Evolutionary conservation across 2,888 invertebrate species (phyloP).

Genomic region (Drosophila anomalipes): DNA sequence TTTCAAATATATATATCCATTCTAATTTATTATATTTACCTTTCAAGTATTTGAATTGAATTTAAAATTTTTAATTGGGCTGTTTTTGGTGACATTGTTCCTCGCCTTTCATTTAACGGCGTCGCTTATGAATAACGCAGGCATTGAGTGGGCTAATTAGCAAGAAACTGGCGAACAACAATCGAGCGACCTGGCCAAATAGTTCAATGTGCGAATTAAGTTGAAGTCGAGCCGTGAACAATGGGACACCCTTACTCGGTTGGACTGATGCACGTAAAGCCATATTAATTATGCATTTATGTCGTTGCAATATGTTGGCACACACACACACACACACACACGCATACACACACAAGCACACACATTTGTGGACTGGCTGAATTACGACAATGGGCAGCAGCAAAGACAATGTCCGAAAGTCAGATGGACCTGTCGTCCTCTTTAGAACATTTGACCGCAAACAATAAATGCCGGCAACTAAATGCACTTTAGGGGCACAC

Average conservation of each 20-base stretch:
- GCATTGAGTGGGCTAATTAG: slow-evolving; percentile 56
- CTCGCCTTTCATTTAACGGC: slow-evolving; percentile 15
- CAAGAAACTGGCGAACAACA: slow-evolving; percentile 45
- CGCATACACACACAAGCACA: slow-evolving; percentile 11
- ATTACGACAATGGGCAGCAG: slow-evolving; percentile 32
- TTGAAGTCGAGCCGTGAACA: slow-evolving; percentile 44
- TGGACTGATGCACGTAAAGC: slow-evolving; percentile 58
- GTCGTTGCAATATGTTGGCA: slow-evolving; percentile 76
- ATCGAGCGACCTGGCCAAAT: slow-evolving; percentile 39
- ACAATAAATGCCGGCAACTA: slow-evolving; percentile 81
- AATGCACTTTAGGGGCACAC: slow-evolving; percentile 78
- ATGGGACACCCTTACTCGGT: slow-evolving; percentile 27
- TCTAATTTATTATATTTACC: neutral
- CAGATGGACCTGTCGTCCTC: slow-evolving; percentile 42
- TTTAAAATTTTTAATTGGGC: neutral
- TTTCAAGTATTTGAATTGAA: neutral
- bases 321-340: slow-evolving; percentile 39
- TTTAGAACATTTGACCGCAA: slow-evolving; percentile 76
- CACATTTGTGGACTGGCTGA: slow-evolving; percentile 6
- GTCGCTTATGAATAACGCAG: slow-evolving; percentile 39
- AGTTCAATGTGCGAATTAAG: slow-evolving; percentile 61
- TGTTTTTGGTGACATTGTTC: neutral
- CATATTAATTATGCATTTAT: slow-evolving; percentile 84
- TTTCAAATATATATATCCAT: neutral
- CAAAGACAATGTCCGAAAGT: slow-evolving; percentile 64